Evolutionary conservation across 2,113 vertebrate species (phyloP).

Genomic region (Macroglossus sobrinus): DNA sequence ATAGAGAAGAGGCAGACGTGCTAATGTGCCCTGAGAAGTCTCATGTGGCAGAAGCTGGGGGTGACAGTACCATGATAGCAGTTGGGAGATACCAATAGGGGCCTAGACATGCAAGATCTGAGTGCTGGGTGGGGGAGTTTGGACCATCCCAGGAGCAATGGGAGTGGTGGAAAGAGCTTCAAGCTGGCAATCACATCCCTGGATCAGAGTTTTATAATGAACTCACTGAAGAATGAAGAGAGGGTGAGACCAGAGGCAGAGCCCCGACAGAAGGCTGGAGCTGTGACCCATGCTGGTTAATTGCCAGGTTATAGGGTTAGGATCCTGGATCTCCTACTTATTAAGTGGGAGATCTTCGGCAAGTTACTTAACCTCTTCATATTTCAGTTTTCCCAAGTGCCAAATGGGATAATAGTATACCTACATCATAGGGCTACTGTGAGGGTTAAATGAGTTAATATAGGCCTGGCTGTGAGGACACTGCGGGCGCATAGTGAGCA

Average conservation of each 20-base stretch:
- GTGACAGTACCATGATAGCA: neutral
- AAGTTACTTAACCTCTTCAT: neutral
- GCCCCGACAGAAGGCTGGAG: neutral
- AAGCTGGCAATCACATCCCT: neutral
- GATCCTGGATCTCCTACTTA: neutral
- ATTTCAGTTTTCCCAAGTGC: neutral
- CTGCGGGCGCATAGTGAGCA: accelerated
- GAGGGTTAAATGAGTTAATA: neutral
- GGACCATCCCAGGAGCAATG: neutral
- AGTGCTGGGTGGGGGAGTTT: neutral
- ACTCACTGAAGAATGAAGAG: neutral
- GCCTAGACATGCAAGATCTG: neutral
- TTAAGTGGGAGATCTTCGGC: neutral
- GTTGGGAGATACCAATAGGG: neutral
- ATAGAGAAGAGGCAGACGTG: neutral
- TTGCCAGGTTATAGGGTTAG: accelerated
- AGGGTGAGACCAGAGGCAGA: neutral
- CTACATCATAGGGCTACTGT: neutral
- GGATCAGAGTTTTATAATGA: neutral
- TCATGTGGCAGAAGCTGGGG: neutral
- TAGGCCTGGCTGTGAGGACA: neutral
- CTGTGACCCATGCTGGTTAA: neutral
- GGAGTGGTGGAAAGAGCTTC: neutral
- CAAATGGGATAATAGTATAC: neutral
- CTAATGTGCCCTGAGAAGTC: neutral